Percentiles rank a stretch among this genome's conserved stretches.
phyloP scores from a whole-genome alignment of 2,113 vertebrate genomes.

The Megaceryle torquata region DNA sequence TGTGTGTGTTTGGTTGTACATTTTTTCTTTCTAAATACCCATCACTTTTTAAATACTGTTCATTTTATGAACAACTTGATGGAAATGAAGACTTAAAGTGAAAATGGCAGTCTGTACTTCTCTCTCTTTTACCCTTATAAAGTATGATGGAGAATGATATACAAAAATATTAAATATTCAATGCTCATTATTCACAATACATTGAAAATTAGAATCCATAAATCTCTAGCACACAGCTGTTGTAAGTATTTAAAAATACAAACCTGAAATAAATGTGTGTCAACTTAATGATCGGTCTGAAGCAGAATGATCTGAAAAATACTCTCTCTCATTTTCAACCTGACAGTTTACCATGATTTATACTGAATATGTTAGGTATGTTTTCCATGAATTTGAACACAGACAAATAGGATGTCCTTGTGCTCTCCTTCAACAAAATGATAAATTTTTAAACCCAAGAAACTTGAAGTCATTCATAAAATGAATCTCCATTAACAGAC shows the following conservation, averaged over 20 bases:
- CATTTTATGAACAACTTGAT: neutral
- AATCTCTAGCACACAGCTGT: conserved; percentile 16
- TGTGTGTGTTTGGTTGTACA: neutral
- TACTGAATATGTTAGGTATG: conserved; percentile 35
- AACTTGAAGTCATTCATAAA: conserved; percentile 23
- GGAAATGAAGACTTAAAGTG: conserved; percentile 12
- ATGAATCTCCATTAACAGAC: neutral
- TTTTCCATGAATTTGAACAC: conserved; percentile 36
- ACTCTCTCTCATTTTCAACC: conserved; percentile 11
- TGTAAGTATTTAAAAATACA: conserved; percentile 59
- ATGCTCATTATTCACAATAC: conserved; percentile 12
- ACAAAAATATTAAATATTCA: conserved; percentile 46
- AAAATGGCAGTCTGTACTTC: neutral
- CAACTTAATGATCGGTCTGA: conserved; percentile 29
- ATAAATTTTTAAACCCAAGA: neutral
- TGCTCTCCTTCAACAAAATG: conserved; percentile 49
- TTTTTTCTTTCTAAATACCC: neutral
- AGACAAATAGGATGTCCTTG: conserved; percentile 52
- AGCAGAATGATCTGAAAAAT: conserved; percentile 45
- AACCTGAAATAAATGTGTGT: conserved; percentile 50
- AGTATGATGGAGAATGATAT: neutral
- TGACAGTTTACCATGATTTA: conserved; percentile 53
- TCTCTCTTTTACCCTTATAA: neutral
- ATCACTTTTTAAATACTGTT: neutral
- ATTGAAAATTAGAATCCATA: conserved; percentile 47